A percentile compares a stretch with the other conserved stretches of the same genome.
phyloP scores from a whole-genome alignment of 2,888 invertebrate genomes.

The Lasioglossum malachurum region DNA sequence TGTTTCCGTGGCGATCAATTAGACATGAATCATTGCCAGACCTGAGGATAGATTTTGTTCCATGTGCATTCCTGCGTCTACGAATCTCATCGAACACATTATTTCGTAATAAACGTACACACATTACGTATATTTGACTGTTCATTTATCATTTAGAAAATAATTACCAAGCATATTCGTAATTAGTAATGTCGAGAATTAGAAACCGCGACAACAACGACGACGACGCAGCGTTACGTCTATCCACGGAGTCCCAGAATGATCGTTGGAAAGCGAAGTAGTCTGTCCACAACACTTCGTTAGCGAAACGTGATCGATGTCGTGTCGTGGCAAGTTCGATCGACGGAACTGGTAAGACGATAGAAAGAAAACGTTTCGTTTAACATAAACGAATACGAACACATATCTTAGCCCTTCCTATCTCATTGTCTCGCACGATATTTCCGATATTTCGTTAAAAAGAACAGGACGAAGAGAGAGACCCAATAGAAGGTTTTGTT shows the following conservation, averaged over 20 bases:
- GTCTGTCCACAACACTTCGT: not conserved
- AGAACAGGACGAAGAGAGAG: not conserved
- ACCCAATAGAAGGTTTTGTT: not conserved
- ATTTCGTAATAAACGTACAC: constrained; percentile 7
- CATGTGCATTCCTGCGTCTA: not conserved
- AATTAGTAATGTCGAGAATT: not conserved
- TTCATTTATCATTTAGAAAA: constrained; percentile 1
- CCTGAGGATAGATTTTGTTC: not conserved
- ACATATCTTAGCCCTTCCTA: not conserved
- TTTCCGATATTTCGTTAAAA: not conserved
- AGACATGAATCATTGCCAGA: not conserved
- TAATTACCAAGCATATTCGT: not conserved
- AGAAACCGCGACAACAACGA: not conserved
- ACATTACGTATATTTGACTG: not conserved
- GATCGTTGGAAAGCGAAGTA: not conserved
- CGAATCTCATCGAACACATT: not conserved
- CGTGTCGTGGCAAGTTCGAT: constrained; percentile 5
- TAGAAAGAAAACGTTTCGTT: not conserved
- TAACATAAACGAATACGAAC: not conserved
- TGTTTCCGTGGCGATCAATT: not conserved
- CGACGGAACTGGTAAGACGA: constrained; percentile 3
- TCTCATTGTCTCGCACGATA: not conserved
- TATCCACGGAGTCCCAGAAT: constrained; percentile 6
- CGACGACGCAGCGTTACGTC: not conserved
- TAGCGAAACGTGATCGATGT: not conserved